Base-by-base conservation (phyloP, 2,113 vertebrate genomes). In the Amphiprion ocellaris region DNA sequence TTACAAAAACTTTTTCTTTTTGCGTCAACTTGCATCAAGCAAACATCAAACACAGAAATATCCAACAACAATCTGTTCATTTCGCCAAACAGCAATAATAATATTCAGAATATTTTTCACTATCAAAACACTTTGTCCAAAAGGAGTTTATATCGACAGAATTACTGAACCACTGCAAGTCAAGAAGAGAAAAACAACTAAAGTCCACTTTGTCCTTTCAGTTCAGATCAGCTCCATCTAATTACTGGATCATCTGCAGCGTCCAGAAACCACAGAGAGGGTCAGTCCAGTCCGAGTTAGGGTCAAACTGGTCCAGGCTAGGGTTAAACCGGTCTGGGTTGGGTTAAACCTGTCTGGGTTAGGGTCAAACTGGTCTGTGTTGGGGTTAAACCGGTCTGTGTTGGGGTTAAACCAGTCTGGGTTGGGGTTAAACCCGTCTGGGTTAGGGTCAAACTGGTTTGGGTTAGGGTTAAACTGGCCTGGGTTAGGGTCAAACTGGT, bases 1-100 rank as follows among this genome's bases (percentile, higher is more conserved):
- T 92, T 94, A 95, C 94, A 95, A 91, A 85, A 92, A 95, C 74
- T 90, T 91, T 79, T 72, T 85, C 76, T 84, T 88, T 69, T 90
- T 77, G 84, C 85, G 86, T 84, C 81, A 82, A 89, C 65, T 83
- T 88, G 85, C 87, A 88, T 87, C 83, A 88, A 92, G 86, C 83
- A 84, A 92, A 93, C 91, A 93, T 81, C 65, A 89, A 92, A 92
- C 87, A 89, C 81, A 14, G 23, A 86, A 75, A 81, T 74, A 84
- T 65, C 72, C 76, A 82, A 90, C 87, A 70, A 56, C 37, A 74
- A 60, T 82, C 65, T 58, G 17, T 74, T 79, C 74, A 60, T 21
- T 64, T 80, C 59, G 28, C 63, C 44, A 11, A 37, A 74, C 61
- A 47, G 88, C 60, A 77, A 74, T 58, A 83, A 66, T 74, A 69